Conservation (phyloP, 92 coral and sea anemone species). For the Ricordea florida region DNA sequence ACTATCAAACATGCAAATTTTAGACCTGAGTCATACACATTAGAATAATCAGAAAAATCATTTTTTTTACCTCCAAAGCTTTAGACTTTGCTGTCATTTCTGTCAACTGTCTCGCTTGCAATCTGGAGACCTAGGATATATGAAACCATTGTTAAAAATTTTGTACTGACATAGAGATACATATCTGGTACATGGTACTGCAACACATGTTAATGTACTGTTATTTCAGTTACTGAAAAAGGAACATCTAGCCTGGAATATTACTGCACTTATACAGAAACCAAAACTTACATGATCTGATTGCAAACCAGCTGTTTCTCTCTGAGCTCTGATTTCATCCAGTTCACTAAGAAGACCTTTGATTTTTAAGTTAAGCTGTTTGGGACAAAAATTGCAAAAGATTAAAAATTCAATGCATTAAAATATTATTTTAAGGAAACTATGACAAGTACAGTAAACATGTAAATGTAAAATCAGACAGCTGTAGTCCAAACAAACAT, state of each 20-base stretch:
- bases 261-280: too few species aligned
- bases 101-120: slow-evolving; percentile 94
- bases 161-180: too few species aligned
- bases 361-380: slow-evolving; percentile 86
- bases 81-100: slow-evolving; percentile 91
- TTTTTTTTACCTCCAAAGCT: slow-evolving; percentile 74
- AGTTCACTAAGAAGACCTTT: slow-evolving; percentile 85
- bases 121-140: slow-evolving; percentile 82
- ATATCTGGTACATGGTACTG: too few species aligned
- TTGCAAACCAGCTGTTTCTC: slow-evolving; percentile 92
- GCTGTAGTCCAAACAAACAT: too few species aligned
- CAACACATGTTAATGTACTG: too few species aligned
- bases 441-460: too few species aligned
- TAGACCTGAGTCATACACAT: background rate
- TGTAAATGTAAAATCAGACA: too few species aligned
- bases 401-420: background rate
- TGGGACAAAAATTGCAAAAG: too few species aligned
- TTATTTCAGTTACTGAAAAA: too few species aligned
- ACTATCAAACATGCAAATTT: background rate
- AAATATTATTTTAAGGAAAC: background rate
- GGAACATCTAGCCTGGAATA: too few species aligned
- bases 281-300: slow-evolving; percentile 91
- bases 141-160: too few species aligned
- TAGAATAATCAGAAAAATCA: background rate
- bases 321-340: slow-evolving; percentile 92